Conservation (phyloP, 30 jellyfish, hydroid and myxozoan species). For the Aurelia sp. region DNA sequence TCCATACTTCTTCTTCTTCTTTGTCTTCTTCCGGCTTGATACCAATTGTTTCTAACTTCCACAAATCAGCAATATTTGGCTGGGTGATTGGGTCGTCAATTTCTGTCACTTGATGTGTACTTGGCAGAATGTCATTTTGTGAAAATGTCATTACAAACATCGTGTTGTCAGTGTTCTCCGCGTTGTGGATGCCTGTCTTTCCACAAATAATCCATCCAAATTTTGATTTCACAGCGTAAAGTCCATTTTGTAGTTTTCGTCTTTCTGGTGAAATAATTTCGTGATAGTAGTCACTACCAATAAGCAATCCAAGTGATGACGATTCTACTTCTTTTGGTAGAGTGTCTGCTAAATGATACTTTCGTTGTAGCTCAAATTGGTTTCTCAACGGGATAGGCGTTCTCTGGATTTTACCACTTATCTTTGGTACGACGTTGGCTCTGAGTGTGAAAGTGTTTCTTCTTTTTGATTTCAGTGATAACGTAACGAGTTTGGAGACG, state of each 20-base stretch:
- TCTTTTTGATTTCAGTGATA: constrained; percentile 5
- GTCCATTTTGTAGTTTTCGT: neutral
- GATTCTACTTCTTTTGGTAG: constrained; percentile 19
- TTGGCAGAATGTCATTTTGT: constrained; percentile 1
- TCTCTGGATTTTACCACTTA: constrained; percentile 34
- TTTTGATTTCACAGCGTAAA: constrained; percentile 10
- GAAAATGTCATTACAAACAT: constrained; percentile 7
- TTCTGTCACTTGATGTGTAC: neutral
- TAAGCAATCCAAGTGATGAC: constrained; percentile 33
- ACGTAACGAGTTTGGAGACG: neutral
- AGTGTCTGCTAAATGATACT: constrained; percentile 29
- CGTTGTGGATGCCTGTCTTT: neutral
- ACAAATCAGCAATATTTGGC: too few species aligned
- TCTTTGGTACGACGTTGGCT: constrained; percentile 21
- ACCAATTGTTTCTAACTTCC: too few species aligned
- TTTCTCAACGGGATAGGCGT: constrained; percentile 8
- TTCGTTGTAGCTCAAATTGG: neutral
- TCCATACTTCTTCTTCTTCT: constrained; percentile 10
- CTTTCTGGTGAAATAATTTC: constrained; percentile 15
- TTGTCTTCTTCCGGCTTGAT: too few species aligned
- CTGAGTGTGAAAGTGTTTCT: constrained; percentile 14
- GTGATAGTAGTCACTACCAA: constrained; percentile 37
- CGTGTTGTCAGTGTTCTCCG: neutral
- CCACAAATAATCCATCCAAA: constrained; percentile 35
- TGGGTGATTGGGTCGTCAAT: neutral